phyloP scores from a whole-genome alignment of 2,113 vertebrate species.

The Megaleporinus macrocephalus region DNA sequence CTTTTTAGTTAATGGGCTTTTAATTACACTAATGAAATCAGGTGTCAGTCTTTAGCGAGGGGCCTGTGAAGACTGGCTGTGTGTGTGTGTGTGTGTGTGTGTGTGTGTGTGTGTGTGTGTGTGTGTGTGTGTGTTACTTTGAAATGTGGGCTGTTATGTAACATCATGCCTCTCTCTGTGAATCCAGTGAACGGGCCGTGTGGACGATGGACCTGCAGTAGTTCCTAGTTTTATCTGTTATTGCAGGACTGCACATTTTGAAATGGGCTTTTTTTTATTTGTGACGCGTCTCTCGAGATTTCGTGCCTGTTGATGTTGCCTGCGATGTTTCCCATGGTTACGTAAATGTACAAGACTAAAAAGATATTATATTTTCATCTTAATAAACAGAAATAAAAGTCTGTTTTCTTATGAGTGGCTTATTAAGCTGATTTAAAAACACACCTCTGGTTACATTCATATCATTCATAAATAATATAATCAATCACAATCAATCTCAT shows the following conservation, averaged over 20 bases:
- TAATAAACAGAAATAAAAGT: constrained; percentile 32
- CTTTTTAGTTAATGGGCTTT: constrained; percentile 13
- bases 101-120: not conserved
- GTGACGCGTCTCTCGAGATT: not conserved
- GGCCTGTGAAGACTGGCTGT: not conserved
- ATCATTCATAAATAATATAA: too few relatives aligned
- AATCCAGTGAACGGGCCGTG: not conserved
- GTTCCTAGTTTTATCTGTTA: not conserved
- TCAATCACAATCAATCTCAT: too few relatives aligned
- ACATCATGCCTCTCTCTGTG: constrained; percentile 5
- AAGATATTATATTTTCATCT: constrained; percentile 45
- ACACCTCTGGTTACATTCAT: too few relatives aligned
- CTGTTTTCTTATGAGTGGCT: not conserved
- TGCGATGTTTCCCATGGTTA: not conserved
- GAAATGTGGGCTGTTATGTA: not conserved
- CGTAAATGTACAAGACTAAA: constrained; percentile 6
- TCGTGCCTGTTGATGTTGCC: constrained; percentile 6
- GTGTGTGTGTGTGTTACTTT: not conserved
- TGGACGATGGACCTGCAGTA: not conserved
- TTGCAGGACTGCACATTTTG: not conserved
- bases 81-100: not conserved
- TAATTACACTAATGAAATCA: constrained; percentile 9
- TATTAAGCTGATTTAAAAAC: too few relatives aligned
- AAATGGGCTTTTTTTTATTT: not conserved
- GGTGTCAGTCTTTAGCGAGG: not conserved